phyloP scores from a whole-genome alignment of 1,140 invertebrate species.

The Delia radicum region DNA sequence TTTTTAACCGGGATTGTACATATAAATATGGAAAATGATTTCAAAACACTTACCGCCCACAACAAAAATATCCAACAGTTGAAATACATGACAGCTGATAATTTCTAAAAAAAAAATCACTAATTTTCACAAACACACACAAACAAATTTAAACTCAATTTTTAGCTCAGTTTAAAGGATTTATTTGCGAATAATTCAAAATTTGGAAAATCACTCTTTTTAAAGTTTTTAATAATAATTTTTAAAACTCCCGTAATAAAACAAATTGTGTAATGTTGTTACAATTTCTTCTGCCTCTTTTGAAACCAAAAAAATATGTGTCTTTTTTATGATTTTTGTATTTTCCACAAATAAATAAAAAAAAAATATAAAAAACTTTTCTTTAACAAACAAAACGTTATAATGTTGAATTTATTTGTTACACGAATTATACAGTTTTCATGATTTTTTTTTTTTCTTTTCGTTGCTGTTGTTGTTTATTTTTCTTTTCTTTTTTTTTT shows the following conservation, averaged over 20 bases:
- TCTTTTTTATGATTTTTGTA: neutral
- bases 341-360: neutral
- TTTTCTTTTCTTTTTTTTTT: neutral
- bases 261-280: neutral
- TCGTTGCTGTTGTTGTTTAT: neutral
- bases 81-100: neutral
- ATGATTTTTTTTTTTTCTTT: neutral
- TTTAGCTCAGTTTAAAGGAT: neutral
- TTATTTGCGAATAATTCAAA: neutral
- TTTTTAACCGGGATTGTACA: no score
- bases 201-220: neutral
- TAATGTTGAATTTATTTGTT: neutral
- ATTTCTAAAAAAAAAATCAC: neutral
- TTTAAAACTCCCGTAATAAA: neutral
- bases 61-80: neutral
- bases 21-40: neutral
- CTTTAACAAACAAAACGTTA: neutral
- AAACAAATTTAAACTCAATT: neutral
- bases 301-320: neutral
- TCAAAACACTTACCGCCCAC: conserved; percentile 16
- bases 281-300: neutral
- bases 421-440: neutral
- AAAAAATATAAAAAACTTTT: no score
- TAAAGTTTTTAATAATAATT: neutral
- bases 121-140: neutral